Conservation (phyloP, 2,888 invertebrate species). For the Panopea generosa region DNA sequence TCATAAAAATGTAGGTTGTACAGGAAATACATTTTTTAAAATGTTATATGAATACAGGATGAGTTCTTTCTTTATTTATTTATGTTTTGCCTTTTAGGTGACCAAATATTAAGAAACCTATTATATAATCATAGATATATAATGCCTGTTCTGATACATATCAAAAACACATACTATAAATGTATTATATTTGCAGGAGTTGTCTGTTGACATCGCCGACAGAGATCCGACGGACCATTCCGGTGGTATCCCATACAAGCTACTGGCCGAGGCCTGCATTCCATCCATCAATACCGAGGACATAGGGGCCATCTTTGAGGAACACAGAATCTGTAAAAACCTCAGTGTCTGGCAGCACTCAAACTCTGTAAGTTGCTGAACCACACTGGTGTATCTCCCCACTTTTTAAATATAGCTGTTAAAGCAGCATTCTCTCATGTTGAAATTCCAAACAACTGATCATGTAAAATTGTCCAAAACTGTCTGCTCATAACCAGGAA, state of each 20-base stretch:
- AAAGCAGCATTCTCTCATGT: not conserved
- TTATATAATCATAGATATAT: no score
- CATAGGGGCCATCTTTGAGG: constrained; percentile 84
- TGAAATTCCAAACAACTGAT: not conserved
- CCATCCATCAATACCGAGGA: constrained; percentile 83
- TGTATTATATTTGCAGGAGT: constrained; percentile 74
- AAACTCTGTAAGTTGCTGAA: constrained; percentile 71
- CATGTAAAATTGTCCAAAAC: no score
- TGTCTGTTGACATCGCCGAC: constrained; percentile 84
- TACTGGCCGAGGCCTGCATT: constrained; percentile 84
- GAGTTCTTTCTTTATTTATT: no score
- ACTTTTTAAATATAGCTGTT: not conserved
- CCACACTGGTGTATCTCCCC: not conserved
- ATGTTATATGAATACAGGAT: no score
- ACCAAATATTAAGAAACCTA: no score
- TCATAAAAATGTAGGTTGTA: no score
- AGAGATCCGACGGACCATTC: constrained; percentile 81
- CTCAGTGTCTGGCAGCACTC: constrained; percentile 82
- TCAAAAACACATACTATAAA: no score
- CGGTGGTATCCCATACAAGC: constrained; percentile 83
- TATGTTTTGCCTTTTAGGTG: no score
- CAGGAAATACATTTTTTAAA: no score
- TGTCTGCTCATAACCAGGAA: no score
- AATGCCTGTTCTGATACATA: no score
- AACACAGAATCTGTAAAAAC: constrained; percentile 84